phyloP scores from a whole-genome alignment of 2,888 invertebrate species.

The Acanthosepion esculentum region DNA sequence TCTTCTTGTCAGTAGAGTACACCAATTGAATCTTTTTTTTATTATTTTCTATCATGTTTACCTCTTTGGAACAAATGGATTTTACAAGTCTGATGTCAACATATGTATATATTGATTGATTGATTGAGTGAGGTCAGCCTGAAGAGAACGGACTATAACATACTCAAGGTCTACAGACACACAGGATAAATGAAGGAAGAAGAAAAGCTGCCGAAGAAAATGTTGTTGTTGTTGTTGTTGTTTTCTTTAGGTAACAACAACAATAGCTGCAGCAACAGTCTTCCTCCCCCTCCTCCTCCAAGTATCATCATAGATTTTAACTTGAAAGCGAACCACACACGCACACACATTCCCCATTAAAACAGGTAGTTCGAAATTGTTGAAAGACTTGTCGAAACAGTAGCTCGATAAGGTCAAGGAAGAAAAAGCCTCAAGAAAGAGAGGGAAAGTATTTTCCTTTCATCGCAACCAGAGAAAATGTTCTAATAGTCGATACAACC shows the following conservation, averaged over 20 bases:
- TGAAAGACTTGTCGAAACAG: background rate
- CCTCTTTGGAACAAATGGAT: background rate
- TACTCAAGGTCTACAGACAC: background rate
- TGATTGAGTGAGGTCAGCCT: background rate
- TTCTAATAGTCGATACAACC: too few relatives aligned
- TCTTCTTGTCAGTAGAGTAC: background rate
- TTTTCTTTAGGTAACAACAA: background rate
- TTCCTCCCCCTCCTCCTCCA: background rate
- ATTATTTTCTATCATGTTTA: background rate
- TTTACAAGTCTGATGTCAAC: background rate
- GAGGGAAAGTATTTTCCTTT: background rate
- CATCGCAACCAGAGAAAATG: background rate
- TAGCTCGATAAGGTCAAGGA: background rate
- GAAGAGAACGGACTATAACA: background rate
- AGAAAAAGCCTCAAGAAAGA: background rate
- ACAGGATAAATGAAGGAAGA: background rate
- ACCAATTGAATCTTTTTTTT: background rate
- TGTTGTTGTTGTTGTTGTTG: background rate
- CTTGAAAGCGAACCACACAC: too few relatives aligned
- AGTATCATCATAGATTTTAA: too few relatives aligned
- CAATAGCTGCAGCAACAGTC: background rate
- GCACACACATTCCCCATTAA: background rate
- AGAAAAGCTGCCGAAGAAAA: background rate
- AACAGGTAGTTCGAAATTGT: conserved; percentile 17
- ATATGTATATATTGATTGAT: background rate